phyloP scores from a whole-genome alignment of 1,140 invertebrate genomes.

The Hyles vespertilio region DNA sequence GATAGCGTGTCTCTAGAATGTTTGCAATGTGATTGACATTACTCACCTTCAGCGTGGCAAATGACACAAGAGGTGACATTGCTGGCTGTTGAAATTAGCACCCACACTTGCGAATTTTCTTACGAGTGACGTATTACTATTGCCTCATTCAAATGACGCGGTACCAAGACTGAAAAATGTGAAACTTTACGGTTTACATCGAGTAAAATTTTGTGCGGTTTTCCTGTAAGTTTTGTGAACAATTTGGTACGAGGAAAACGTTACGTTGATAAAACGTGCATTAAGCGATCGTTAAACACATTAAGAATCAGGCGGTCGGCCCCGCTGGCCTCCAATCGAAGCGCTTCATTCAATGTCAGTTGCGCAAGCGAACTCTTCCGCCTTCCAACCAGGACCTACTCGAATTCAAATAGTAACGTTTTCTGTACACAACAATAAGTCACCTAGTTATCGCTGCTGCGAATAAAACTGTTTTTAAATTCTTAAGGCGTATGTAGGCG shows the following conservation, averaged over 20 bases:
- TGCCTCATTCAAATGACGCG: slow-evolving; percentile 16
- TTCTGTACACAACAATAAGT: slow-evolving; percentile 22
- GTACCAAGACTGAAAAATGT: no score
- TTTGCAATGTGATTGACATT: slow-evolving; percentile 19
- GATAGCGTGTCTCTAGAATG: neutral
- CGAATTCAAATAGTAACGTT: slow-evolving; percentile 46
- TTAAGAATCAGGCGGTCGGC: slow-evolving; percentile 50
- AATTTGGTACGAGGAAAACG: slow-evolving; percentile 22
- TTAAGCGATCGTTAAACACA: slow-evolving; percentile 33
- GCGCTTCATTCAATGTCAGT: slow-evolving; percentile 67
- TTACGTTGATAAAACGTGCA: slow-evolving; percentile 18
- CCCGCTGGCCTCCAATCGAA: slow-evolving; percentile 47
- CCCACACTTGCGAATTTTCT: slow-evolving; percentile 39
- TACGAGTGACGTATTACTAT: slow-evolving; percentile 20
- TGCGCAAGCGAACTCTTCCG: slow-evolving; percentile 71
- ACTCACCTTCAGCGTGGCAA: slow-evolving; percentile 28
- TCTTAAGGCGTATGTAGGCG: no score
- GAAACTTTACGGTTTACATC: no score
- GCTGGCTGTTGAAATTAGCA: slow-evolving; percentile 47
- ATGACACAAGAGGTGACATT: slow-evolving; percentile 45
- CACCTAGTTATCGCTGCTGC: neutral
- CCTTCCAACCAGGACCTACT: slow-evolving; percentile 56
- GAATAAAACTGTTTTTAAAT: no score
- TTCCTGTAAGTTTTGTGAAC: slow-evolving; percentile 13
- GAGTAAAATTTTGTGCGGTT: slow-evolving; percentile 15